Evolutionary conservation across 2,888 invertebrate species (phyloP).

Genomic region (Hydraecia micacea): DNA sequence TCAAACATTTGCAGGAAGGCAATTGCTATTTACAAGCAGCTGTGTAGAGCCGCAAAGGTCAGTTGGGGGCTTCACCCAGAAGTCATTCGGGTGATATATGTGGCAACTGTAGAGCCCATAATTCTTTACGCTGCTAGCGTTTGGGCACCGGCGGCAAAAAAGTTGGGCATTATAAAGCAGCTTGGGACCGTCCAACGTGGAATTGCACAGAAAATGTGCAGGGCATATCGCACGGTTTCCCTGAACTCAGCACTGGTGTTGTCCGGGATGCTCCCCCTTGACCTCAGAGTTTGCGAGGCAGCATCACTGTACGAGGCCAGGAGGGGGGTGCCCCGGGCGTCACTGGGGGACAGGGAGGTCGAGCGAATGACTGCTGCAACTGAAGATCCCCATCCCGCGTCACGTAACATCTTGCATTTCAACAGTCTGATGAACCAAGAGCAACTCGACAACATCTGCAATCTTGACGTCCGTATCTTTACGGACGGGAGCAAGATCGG

Average conservation of each 20-base stretch:
- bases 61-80: too few relatives aligned
- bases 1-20: too few relatives aligned
- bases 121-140: background rate
- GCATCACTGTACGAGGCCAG: background rate
- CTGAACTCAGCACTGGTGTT: background rate
- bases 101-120: too few relatives aligned
- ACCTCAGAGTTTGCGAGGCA: background rate
- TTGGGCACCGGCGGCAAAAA: slow-evolving; percentile 40
- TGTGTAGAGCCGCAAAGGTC: too few relatives aligned
- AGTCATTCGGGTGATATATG: too few relatives aligned
- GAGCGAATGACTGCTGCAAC: background rate
- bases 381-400: background rate
- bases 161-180: slow-evolving; percentile 5
- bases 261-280: background rate
- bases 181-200: slow-evolving; percentile 33
- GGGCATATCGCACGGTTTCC: slow-evolving; percentile 30
- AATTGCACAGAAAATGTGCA: slow-evolving; percentile 43
- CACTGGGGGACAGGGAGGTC: background rate
- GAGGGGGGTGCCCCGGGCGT: background rate
- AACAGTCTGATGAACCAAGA: background rate
- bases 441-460: background rate
- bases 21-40: too few relatives aligned
- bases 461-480: too few relatives aligned
- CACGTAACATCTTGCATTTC: background rate
- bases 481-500: background rate